Percentiles rank a stretch among this genome's conserved stretches.
These are phyloP conservation scores for Pterobdella sp. DNA, from an alignment of 2,888 invertebrate genomes.

Conservation along the genomic window DNA sequence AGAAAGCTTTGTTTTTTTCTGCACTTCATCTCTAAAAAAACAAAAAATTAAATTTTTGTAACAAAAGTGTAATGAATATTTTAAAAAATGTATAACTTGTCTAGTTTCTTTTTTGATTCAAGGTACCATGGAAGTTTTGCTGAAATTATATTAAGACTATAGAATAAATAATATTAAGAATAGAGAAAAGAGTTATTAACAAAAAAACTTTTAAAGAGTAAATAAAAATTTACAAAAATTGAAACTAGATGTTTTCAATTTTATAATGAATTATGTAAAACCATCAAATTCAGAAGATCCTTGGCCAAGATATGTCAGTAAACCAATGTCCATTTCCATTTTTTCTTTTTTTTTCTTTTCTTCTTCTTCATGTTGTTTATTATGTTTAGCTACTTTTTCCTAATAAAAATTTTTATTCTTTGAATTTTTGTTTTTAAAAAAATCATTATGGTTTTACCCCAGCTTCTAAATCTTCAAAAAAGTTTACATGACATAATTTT, in stretches of 20 bases:
- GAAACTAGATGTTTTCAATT: background rate
- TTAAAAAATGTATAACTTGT: conserved; percentile 34
- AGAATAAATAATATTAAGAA: too few species aligned
- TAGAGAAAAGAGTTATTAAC: too few species aligned
- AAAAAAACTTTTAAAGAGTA: too few species aligned
- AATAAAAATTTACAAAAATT: conserved; percentile 4
- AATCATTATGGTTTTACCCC: conserved; percentile 42
- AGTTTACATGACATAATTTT: conserved; percentile 63
- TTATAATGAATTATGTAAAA: conserved; percentile 32
- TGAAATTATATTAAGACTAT: conserved; percentile 42
- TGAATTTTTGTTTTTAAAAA: too few species aligned
- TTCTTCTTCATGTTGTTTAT: conserved; percentile 80
- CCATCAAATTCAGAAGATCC: conserved; percentile 51
- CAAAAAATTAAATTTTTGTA: background rate
- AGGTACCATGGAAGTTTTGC: conserved; percentile 84
- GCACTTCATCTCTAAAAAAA: conserved; percentile 34
- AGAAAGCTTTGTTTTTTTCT: conserved; percentile 44
- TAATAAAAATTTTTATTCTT: conserved; percentile 9
- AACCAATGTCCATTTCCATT: conserved; percentile 94
- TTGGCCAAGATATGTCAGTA: conserved; percentile 88
- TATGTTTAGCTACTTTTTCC: conserved; percentile 57
- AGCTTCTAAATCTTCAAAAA: conserved; percentile 76
- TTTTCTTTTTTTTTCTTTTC: conserved; percentile 83
- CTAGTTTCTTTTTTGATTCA: conserved; percentile 49
- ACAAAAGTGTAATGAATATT: background rate